A percentile compares a stretch with the other conserved stretches of the same genome.
These are phyloP conservation scores for Spheniscus humboldti DNA, from an alignment of 2,797 vertebrate genomes.

Conservation along the genomic window DNA sequence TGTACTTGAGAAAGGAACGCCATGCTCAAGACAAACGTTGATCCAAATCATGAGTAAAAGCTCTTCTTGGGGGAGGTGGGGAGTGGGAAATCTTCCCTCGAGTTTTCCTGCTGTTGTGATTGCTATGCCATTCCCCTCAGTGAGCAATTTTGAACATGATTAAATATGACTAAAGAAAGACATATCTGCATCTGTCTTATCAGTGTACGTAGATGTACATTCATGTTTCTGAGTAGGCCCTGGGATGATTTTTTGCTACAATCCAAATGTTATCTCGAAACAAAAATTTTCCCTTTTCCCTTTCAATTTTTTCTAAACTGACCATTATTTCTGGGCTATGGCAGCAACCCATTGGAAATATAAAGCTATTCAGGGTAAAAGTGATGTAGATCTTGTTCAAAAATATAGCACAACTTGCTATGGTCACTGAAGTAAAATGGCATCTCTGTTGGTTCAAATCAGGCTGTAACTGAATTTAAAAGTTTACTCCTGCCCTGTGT, in stretches of 20 bases:
- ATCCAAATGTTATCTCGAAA: not conserved
- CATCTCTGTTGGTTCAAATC: not conserved
- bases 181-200: not conserved
- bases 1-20: not conserved
- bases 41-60: not conserved
- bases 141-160: not conserved
- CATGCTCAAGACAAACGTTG: not conserved
- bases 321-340: not conserved
- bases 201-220: not conserved
- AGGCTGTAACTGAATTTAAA: not conserved
- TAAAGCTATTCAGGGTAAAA: not conserved
- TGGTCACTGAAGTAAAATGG: not conserved
- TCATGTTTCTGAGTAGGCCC: not conserved
- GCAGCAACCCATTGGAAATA: not conserved
- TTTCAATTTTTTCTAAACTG: not conserved
- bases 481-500: not conserved
- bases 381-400: not conserved
- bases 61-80: accelerated
- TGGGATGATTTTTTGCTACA: not conserved
- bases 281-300: not conserved
- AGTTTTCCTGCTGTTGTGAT: not conserved
- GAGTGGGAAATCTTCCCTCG: not conserved
- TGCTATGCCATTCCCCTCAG: not conserved
- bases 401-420: not conserved
- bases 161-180: not conserved